Evolutionary conservation across 2,113 vertebrate species (phyloP), one percentile per base, ranked within the genome.

Genomic region (Vicugna pacos): DNA sequence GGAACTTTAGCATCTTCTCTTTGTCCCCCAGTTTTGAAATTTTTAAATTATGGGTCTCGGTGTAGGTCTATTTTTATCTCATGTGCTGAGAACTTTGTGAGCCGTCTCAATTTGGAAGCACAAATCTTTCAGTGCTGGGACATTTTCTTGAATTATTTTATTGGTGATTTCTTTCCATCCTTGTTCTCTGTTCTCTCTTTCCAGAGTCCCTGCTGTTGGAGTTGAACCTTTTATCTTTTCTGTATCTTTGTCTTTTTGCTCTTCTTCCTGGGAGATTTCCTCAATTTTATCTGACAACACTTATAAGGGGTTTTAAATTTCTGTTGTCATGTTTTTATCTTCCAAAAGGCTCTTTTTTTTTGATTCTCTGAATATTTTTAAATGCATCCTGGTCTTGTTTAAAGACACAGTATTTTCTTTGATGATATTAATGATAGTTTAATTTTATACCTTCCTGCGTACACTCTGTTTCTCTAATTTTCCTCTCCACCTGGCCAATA

Each of bases 241-340:
- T 5, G 56, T 89, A 15, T 82, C 17, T 73, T 86, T 58, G 52
- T 64, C n/a, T 58, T 52, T 38, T 89, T 67, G 10, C 16, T 92
- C 4, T 89, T n/a, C n/a, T 89, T 52, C 30, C 46, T 89, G 83
- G n/a, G 22, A 81, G 56, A 1, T 89, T 92, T 89, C 50, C 24
- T 84, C 19, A 84, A 48, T 22, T 89, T 95, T 20, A 80, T 72
- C 28, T 95, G 77, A 26, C 11, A 75, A 12, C 2, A 38, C 2
- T 80, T 52, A n/a, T 38, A n/a, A 30, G 73, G 64, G 38, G 5
- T 35, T 92, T 94, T 67, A 69, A 30, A 70, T 64, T 96, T 90
- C 32, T 94, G 0, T 79, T 91, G 7, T n/a, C 30, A 19, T 85
- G n/a, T 67, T 97, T 70, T 95, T 92, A 80, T 62, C 70, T 94